phyloP scores from a whole-genome alignment of 2,888 invertebrate species.

The Agrotis puta region DNA sequence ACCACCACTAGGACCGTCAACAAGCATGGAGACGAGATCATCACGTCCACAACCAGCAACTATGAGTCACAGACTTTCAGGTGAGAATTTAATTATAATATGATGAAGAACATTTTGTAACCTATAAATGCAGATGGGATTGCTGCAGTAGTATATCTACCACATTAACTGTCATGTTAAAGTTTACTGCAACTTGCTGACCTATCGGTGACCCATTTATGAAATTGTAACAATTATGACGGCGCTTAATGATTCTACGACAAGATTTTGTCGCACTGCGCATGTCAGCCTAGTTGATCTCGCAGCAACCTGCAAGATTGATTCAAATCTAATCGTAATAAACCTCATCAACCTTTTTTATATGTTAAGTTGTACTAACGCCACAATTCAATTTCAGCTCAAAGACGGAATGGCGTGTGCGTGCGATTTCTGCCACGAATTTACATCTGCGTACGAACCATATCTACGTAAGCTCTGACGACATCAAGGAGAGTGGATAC shows the following conservation, averaged over 20 bases:
- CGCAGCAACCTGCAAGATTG: not conserved
- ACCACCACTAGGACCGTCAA: slow-evolving; percentile 99
- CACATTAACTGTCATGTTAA: too few species aligned
- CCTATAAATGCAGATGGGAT: too few species aligned
- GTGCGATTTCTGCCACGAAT: slow-evolving; percentile 99
- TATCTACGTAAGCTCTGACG: slow-evolving; percentile 99
- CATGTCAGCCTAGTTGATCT: not conserved
- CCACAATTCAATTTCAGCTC: slow-evolving; percentile 91
- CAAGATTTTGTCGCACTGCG: not conserved
- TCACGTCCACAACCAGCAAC: slow-evolving; percentile 99
- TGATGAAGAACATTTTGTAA: not conserved
- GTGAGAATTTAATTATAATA: slow-evolving; percentile 63
- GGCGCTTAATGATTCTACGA: too few species aligned
- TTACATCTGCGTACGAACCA: slow-evolving; percentile 99
- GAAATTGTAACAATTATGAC: not conserved
- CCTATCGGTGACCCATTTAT: too few species aligned
- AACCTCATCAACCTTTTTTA: not conserved
- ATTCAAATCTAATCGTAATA: not conserved
- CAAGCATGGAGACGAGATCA: slow-evolving; percentile 99
- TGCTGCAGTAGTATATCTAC: too few species aligned
- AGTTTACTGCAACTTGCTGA: too few species aligned
- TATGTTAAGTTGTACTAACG: not conserved
- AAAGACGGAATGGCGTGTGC: slow-evolving; percentile 99
- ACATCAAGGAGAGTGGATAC: slow-evolving; percentile 99
- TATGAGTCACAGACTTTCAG: slow-evolving; percentile 99